A percentile compares a stretch with the other conserved stretches of the same genome.
phyloP scores from a whole-genome alignment of 2,113 vertebrate species.

The Cyanoderma ruficeps region DNA sequence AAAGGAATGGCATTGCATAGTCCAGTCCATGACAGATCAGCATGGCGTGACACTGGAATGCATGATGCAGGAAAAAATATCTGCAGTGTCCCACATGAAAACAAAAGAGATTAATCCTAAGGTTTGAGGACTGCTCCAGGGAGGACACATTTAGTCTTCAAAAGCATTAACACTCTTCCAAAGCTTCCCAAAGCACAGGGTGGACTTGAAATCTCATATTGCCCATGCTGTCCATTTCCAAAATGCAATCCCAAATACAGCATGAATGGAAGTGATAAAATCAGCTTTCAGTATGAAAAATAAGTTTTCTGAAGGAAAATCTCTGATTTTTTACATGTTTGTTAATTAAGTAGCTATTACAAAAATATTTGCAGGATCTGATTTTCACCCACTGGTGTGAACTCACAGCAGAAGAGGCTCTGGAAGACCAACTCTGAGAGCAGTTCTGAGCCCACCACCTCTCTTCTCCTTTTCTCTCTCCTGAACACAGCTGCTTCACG shows the following conservation, averaged over 20 bases:
- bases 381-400: neutral
- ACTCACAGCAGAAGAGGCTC: neutral
- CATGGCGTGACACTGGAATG: neutral
- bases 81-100: neutral
- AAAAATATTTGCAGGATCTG: neutral
- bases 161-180: neutral
- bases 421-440: neutral
- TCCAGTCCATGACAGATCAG: neutral
- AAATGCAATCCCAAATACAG: neutral
- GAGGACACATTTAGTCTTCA: neutral
- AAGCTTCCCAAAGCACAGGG: neutral
- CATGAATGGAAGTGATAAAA: neutral
- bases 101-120: neutral
- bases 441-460: neutral
- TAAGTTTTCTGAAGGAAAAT: neutral
- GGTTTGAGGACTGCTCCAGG: neutral
- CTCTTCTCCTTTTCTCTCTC: neutral
- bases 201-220: neutral
- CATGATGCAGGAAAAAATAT: neutral
- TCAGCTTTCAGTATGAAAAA: neutral
- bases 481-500: accelerated
- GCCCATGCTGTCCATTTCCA: neutral
- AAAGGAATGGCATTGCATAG: neutral
- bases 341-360: neutral
- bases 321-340: neutral